These are phyloP conservation scores for Acanthaster planci DNA, from an alignment of 35 echinoderm and acorn worm genomes.

Conservation along the genomic window DNA sequence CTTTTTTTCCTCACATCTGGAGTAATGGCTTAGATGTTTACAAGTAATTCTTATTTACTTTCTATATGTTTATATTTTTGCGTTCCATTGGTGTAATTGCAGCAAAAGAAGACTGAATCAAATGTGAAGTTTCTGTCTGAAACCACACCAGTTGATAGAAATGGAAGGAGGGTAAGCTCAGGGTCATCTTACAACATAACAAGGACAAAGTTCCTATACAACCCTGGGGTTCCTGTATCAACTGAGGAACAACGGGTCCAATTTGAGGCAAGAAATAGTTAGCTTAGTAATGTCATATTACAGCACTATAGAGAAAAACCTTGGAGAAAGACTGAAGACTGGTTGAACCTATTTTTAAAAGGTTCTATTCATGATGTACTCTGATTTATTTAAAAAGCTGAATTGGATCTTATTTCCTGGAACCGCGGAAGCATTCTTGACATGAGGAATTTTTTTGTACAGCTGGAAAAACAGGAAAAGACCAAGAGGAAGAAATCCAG, in stretches of 20 bases:
- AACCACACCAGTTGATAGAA: background rate
- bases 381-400: background rate
- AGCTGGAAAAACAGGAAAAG: background rate
- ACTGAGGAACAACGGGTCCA: background rate
- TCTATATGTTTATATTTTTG: background rate
- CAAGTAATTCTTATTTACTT: background rate
- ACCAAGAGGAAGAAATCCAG: slow-evolving; percentile 3
- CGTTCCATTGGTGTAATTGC: background rate
- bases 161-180: background rate
- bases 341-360: background rate
- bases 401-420: background rate
- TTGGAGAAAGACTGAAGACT: background rate
- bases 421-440: background rate
- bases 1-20: background rate
- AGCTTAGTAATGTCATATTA: too few species aligned
- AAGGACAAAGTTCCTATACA: background rate
- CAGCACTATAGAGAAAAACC: too few species aligned
- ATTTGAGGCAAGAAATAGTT: background rate
- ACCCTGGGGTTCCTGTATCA: background rate
- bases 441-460: background rate
- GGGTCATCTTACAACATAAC: background rate
- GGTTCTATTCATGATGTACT: background rate
- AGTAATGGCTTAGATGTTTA: background rate
- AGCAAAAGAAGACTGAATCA: background rate
- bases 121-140: background rate